These are phyloP conservation scores for Aproaerema taeniolella DNA, from an alignment of 2,888 invertebrate genomes.

Conservation along the genomic window DNA sequence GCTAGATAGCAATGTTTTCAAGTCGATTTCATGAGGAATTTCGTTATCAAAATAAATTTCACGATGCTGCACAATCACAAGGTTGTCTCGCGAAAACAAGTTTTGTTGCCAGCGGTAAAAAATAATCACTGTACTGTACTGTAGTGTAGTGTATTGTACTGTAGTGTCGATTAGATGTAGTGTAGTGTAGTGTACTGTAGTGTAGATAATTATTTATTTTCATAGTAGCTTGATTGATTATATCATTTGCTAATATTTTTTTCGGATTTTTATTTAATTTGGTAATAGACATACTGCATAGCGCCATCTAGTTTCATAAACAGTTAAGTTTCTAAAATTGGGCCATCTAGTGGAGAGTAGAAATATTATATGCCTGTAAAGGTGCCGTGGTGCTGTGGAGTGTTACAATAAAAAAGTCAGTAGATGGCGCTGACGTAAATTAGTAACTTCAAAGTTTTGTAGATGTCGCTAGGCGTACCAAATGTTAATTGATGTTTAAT, in stretches of 20 bases:
- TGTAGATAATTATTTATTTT: background rate
- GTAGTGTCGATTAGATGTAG: background rate
- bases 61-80: constrained; percentile 53
- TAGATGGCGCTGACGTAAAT: too few relatives aligned
- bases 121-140: constrained; percentile 2
- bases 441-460: too few relatives aligned
- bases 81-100: constrained; percentile 67
- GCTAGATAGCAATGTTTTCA: constrained; percentile 23
- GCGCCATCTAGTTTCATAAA: constrained; percentile 1
- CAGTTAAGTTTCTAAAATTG: background rate
- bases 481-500: too few relatives aligned
- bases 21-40: constrained; percentile 41
- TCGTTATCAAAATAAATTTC: constrained; percentile 64
- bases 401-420: too few relatives aligned
- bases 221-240: background rate
- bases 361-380: background rate
- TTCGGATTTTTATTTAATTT: too few relatives aligned
- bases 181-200: background rate
- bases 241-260: background rate
- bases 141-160: background rate
- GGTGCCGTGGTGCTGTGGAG: too few relatives aligned
- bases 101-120: constrained; percentile 55
- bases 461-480: too few relatives aligned
- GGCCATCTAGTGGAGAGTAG: constrained; percentile 2
- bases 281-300: background rate